These are phyloP conservation scores for Platynereis dumerilii DNA, from an alignment of 2,888 invertebrate species.

Conservation along the genomic window DNA sequence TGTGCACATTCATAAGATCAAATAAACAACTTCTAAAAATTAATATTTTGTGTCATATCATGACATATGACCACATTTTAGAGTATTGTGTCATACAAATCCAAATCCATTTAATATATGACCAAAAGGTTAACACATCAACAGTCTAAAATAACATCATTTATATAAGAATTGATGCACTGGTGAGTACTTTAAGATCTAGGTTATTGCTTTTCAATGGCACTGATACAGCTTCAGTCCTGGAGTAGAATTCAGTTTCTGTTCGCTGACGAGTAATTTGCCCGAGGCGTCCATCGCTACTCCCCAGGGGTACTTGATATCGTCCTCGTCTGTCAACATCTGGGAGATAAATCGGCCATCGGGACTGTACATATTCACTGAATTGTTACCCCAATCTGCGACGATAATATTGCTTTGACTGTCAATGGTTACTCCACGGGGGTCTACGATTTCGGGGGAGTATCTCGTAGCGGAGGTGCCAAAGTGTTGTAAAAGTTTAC, in stretches of 20 bases:
- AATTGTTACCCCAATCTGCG: constrained; percentile 29
- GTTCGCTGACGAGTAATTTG: constrained; percentile 28
- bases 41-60: no score
- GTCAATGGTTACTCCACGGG: constrained; percentile 24
- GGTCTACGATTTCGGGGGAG: constrained; percentile 17
- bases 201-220: constrained; percentile 7
- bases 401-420: constrained; percentile 25
- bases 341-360: constrained; percentile 27
- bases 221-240: constrained; percentile 29
- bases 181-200: no score
- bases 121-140: no score
- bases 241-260: constrained; percentile 29
- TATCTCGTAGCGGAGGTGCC: constrained; percentile 6
- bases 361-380: constrained; percentile 21
- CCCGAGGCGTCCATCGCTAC: constrained; percentile 13
- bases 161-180: no score
- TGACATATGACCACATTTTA: no score
- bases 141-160: no score
- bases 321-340: constrained; percentile 18
- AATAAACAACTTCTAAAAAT: no score
- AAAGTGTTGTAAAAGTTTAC: constrained; percentile 22
- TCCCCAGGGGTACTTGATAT: constrained; percentile 29
- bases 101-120: no score
- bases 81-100: no score
- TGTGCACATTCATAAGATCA: no score